phyloP scores from a whole-genome alignment of 2,113 vertebrate genomes.

The Neopipo cinnamomea region DNA sequence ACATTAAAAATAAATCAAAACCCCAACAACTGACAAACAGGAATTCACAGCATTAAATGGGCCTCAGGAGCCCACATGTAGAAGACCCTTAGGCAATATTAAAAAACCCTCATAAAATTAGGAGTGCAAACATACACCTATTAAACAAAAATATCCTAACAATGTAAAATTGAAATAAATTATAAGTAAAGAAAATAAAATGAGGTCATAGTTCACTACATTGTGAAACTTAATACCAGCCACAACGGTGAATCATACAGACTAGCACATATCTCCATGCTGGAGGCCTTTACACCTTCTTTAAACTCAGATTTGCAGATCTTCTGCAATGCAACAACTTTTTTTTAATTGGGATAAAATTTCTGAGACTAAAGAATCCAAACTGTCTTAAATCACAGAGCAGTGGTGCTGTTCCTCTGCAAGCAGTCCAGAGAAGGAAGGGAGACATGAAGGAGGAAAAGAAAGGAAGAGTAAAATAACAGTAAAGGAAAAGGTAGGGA shows the following conservation, averaged over 20 bases:
- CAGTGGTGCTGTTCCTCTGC: not conserved
- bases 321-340: not conserved
- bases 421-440: not conserved
- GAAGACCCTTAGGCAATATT: slow-evolving; percentile 58
- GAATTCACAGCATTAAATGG: slow-evolving; percentile 84
- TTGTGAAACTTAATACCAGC: slow-evolving; percentile 50
- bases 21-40: slow-evolving; percentile 62
- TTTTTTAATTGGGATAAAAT: not conserved
- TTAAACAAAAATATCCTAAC: slow-evolving; percentile 71
- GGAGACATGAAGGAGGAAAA: no score
- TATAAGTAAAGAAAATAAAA: slow-evolving; percentile 74
- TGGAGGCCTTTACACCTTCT: slow-evolving; percentile 8
- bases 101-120: slow-evolving; percentile 64
- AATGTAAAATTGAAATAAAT: slow-evolving; percentile 77
- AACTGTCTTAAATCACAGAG: slow-evolving; percentile 13
- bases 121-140: slow-evolving; percentile 76
- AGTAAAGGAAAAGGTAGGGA: no score
- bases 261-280: slow-evolving; percentile 24
- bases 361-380: slow-evolving; percentile 17
- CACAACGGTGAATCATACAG: slow-evolving; percentile 20
- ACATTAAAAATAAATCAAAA: slow-evolving; percentile 57
- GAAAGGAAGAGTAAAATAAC: not conserved
- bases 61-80: slow-evolving; percentile 50
- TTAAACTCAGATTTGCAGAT: slow-evolving; percentile 29
- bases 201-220: slow-evolving; percentile 69